Percentiles rank a stretch among this genome's conserved stretches.
Conservation (phyloP, 2,113 vertebrate genomes). For the Paraplagusia blochii region DNA sequence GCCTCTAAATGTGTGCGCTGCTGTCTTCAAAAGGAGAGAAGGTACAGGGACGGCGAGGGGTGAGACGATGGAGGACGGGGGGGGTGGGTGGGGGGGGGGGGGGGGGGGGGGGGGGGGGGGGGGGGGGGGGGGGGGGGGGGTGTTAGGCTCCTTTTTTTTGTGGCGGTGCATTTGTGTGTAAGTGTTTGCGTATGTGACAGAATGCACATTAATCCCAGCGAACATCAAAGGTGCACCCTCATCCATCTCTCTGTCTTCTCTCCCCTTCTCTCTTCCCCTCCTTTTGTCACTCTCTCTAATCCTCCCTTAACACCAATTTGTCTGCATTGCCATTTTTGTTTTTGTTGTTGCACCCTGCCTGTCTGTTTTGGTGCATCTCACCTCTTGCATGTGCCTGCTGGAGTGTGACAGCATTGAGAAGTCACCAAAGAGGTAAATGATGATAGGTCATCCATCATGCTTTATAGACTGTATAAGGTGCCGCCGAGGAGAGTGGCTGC, state of each 20-base stretch:
- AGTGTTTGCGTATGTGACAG: slow-evolving; percentile 33
- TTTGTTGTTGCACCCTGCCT: slow-evolving; percentile 32
- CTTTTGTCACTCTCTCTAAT: slow-evolving; percentile 52
- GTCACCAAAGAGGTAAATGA: slow-evolving; percentile 78
- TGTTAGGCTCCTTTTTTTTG: slow-evolving; percentile 53
- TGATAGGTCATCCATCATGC: slow-evolving; percentile 75
- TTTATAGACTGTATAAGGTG: slow-evolving; percentile 74
- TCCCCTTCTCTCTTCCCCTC: slow-evolving; percentile 15
- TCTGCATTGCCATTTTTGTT: slow-evolving; percentile 44
- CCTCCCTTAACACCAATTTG: slow-evolving; percentile 60
- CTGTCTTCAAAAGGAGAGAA: slow-evolving; percentile 61
- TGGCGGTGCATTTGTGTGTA: slow-evolving; percentile 15
- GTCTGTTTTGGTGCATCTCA: slow-evolving; percentile 59
- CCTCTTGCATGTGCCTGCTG: slow-evolving; percentile 63
- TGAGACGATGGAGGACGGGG: too few species aligned
- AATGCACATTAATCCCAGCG: slow-evolving; percentile 52
- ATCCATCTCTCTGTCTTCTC: slow-evolving; percentile 45
- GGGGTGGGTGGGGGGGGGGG: slow-evolving; percentile 22
- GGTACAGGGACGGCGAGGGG: slow-evolving; percentile 23
- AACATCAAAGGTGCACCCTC: slow-evolving; percentile 61
- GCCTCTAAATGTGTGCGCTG: slow-evolving; percentile 62
- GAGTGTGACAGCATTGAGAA: slow-evolving; percentile 73
- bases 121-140: slow-evolving; percentile 3
- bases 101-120: slow-evolving; percentile 6
- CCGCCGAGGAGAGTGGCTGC: slow-evolving; percentile 68